Evolutionary conservation across 2,113 vertebrate genomes (phyloP).

Genomic region (Oxygymnocypris stewartii): DNA sequence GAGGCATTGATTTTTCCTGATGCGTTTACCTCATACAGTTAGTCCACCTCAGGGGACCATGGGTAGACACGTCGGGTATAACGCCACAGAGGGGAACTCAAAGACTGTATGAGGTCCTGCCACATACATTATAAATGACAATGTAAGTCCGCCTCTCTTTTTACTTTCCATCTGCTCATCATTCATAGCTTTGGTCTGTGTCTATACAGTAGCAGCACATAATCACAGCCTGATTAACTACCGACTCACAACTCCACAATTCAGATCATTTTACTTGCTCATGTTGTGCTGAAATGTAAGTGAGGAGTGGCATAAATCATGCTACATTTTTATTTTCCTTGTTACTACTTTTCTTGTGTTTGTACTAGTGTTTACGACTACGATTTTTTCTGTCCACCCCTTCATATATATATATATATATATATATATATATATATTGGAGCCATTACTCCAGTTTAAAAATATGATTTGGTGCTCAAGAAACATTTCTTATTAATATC

Average conservation of each 20-base stretch:
- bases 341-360: background rate
- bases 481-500: background rate
- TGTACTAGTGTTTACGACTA: background rate
- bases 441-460: background rate
- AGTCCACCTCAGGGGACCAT: conserved; percentile 64
- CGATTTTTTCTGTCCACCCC: background rate
- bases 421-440: too few relatives aligned
- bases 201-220: conserved; percentile 9
- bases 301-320: background rate
- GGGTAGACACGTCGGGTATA: conserved; percentile 54
- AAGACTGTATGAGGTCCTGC: too few relatives aligned
- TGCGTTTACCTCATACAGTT: conserved; percentile 81
- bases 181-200: conserved; percentile 21
- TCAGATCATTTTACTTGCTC: conserved; percentile 4
- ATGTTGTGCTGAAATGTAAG: background rate
- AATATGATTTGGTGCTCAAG: background rate
- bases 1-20: conserved; percentile 88
- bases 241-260: conserved; percentile 21
- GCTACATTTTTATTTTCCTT: background rate
- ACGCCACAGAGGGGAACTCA: background rate
- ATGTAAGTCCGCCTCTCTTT: conserved; percentile 30
- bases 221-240: conserved; percentile 22
- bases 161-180: conserved; percentile 13
- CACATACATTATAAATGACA: conserved; percentile 38
- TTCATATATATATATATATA: background rate